Conservation (phyloP, 2,113 vertebrate genomes). For the Leptocoma aspasia region DNA sequence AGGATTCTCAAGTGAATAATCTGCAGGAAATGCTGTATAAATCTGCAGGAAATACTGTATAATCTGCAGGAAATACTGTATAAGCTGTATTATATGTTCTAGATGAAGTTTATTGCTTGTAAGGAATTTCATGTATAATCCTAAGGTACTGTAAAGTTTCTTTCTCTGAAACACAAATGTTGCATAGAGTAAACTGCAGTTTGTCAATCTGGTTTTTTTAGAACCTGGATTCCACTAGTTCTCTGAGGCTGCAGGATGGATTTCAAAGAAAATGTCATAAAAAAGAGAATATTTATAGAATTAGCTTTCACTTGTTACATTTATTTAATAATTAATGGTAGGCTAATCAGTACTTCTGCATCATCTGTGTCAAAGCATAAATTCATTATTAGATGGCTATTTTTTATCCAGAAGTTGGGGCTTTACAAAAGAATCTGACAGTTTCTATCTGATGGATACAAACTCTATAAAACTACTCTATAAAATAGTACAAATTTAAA, state of each 20-base stretch:
- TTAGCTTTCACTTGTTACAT: neutral
- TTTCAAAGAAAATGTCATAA: neutral
- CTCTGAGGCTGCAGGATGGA: neutral
- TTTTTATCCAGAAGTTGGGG: neutral
- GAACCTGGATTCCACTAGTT: neutral
- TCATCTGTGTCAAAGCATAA: neutral
- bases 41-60: neutral
- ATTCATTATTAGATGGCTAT: neutral
- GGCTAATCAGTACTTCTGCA: neutral
- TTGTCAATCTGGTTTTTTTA: neutral
- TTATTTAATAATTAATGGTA: neutral
- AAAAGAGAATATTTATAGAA: neutral
- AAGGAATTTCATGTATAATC: neutral
- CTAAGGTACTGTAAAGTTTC: neutral
- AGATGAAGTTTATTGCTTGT: constrained; percentile 34
- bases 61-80: neutral
- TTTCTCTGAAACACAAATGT: neutral
- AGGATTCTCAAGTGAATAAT: neutral
- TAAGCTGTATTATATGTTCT: constrained; percentile 28
- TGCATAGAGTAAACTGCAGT: neutral
- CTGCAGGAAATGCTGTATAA: neutral
- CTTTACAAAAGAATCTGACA: neutral
- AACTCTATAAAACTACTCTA: neutral
- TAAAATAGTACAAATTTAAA: constrained; percentile 27
- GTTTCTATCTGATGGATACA: neutral